Evolutionary conservation across 1,140 invertebrate species (phyloP).

Genomic region (Watersipora subatra): DNA sequence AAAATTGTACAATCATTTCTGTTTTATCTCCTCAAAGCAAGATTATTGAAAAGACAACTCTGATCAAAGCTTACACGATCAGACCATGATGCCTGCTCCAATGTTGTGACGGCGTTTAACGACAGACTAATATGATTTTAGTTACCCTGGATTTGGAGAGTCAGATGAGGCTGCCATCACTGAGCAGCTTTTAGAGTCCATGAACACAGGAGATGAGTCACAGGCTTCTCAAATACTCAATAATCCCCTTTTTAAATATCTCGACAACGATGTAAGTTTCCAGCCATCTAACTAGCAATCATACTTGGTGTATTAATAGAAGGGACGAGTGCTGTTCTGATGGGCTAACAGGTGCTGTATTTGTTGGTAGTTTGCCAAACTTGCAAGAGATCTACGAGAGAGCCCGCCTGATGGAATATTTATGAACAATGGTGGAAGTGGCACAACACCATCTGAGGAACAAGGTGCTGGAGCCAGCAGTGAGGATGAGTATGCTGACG

Average conservation of each 20-base stretch:
- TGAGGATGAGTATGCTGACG: no score
- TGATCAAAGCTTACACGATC: no score
- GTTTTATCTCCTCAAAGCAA: no score
- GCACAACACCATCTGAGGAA: no score
- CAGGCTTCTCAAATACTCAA: constrained; percentile 57
- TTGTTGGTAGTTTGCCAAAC: constrained; percentile 50
- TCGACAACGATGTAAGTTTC: constrained; percentile 65
- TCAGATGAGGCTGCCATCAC: constrained; percentile 59
- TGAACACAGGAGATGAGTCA: constrained; percentile 77
- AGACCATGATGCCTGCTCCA: no score
- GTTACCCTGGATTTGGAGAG: constrained; percentile 28
- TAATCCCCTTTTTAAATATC: constrained; percentile 76
- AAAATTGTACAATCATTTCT: no score
- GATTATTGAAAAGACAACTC: no score
- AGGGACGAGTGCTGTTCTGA: no score
- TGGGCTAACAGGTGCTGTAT: background rate
- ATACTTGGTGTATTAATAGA: no score
- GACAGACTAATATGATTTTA: constrained; percentile 14
- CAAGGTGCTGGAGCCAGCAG: no score
- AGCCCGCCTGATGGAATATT: background rate
- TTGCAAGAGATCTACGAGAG: constrained; percentile 55
- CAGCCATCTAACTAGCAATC: background rate
- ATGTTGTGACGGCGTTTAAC: no score
- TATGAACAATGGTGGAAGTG: no score
- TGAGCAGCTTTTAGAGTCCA: constrained; percentile 65